Conservation (phyloP, 2,797 vertebrate genomes). For the Thamnophis elegans region DNA sequence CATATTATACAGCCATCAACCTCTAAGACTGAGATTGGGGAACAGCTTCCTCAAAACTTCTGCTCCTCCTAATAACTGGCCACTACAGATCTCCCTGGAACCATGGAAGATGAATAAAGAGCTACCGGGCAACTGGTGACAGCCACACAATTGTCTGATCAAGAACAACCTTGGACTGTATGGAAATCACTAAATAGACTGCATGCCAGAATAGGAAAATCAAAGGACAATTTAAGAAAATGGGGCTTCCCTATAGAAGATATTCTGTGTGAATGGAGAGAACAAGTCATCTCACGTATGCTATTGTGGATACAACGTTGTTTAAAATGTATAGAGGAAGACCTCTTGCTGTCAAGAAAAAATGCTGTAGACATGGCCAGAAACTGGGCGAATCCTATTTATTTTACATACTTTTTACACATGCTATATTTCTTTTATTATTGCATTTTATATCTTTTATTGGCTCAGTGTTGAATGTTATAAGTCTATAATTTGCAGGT, state of each 20-base stretch:
- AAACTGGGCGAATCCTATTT: background rate
- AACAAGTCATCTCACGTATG: background rate
- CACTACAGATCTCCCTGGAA: background rate
- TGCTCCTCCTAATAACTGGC: background rate
- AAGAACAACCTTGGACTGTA: background rate
- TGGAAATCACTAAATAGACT: background rate
- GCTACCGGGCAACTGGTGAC: background rate
- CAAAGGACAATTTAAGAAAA: background rate
- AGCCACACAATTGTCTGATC: background rate
- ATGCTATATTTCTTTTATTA: background rate
- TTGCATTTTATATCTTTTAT: background rate
- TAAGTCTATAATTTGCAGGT: background rate
- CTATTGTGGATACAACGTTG: background rate
- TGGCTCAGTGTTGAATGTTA: background rate
- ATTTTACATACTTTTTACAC: background rate
- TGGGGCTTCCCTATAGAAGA: background rate
- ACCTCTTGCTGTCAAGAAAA: background rate
- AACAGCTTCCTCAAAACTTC: background rate
- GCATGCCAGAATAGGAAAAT: background rate
- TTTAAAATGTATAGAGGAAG: background rate
- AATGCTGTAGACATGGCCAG: background rate
- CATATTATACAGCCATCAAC: background rate
- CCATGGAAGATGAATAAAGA: background rate
- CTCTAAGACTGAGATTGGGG: background rate
- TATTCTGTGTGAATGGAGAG: background rate